Conservation (phyloP, 2,797 vertebrate species). For the Allochrocebus solatus region DNA sequence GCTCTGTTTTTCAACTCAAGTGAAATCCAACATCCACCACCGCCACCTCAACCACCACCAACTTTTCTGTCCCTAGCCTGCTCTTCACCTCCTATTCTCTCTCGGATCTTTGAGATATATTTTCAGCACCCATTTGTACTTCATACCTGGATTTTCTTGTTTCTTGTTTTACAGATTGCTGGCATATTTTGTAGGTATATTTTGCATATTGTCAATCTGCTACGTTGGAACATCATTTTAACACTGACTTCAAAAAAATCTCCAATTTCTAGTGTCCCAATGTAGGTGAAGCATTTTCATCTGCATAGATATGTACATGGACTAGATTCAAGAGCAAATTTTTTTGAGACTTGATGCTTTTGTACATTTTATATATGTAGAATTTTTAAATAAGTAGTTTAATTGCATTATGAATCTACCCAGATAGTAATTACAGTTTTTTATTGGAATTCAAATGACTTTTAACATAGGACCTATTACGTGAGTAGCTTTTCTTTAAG, state of each 20-base stretch:
- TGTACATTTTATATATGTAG: background rate
- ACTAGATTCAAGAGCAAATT: background rate
- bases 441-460: background rate
- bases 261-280: background rate
- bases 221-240: background rate
- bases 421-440: slow-evolving; percentile 12
- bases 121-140: background rate
- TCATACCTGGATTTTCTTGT: background rate
- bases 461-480: slow-evolving; percentile 10
- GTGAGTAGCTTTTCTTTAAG: background rate
- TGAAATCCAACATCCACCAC: background rate
- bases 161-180: background rate
- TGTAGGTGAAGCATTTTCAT: background rate
- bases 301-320: background rate
- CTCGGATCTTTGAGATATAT: background rate
- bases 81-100: background rate
- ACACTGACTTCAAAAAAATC: background rate
- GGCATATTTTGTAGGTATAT: background rate
- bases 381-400: background rate
- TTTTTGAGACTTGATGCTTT: background rate
- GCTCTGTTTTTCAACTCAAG: background rate
- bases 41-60: background rate
- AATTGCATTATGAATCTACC: background rate
- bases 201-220: background rate
- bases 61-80: too few relatives aligned